These are phyloP conservation scores for Fregetta grallaria DNA, from an alignment of 2,113 vertebrate genomes.

Conservation along the genomic window DNA sequence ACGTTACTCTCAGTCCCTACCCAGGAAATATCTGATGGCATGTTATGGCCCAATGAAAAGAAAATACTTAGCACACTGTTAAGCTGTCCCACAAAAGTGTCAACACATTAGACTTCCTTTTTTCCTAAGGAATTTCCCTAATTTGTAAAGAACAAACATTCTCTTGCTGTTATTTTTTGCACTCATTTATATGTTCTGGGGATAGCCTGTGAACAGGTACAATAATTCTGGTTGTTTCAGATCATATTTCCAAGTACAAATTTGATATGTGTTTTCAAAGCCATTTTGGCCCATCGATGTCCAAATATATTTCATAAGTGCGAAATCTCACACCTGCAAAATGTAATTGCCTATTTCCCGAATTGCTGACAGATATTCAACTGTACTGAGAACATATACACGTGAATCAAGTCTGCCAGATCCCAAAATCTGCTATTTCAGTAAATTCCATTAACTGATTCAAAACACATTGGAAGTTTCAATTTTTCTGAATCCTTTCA, in stretches of 20 bases:
- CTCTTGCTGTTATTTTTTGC: not conserved
- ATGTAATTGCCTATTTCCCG: not conserved
- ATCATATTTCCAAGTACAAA: not conserved
- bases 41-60: not conserved
- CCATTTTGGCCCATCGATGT: not conserved
- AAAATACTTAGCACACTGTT: slow-evolving; percentile 22
- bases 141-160: slow-evolving; percentile 14
- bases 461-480: not conserved
- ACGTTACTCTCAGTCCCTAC: not conserved
- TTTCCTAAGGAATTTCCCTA: not conserved
- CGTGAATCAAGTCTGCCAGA: not conserved
- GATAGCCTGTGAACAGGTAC: not conserved
- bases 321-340: slow-evolving; percentile 43
- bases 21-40: not conserved
- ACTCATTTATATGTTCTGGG: not conserved
- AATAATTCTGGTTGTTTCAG: not conserved
- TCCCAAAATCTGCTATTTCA: not conserved
- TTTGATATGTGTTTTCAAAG: slow-evolving; percentile 6
- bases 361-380: not conserved
- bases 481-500: not conserved
- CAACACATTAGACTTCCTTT: not conserved
- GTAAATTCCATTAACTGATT: not conserved
- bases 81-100: not conserved
- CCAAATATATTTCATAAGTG: slow-evolving; percentile 20
- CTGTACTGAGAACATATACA: not conserved